Evolutionary conservation across 2,888 invertebrate species (phyloP), one percentile per base, ranked within the genome.

Genomic region (Byasa hedistus): DNA sequence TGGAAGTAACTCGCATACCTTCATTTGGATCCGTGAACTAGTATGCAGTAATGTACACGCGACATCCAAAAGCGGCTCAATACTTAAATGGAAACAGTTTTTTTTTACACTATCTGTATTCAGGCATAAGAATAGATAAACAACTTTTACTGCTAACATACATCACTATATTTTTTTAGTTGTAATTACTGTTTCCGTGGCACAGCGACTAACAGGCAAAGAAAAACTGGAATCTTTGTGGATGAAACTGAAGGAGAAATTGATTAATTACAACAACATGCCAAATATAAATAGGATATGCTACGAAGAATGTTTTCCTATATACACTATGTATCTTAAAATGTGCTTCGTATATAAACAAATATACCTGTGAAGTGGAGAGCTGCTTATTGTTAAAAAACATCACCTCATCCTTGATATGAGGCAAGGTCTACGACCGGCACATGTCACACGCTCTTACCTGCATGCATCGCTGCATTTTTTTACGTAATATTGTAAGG

Each of bases 51-150:
- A 27, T 24, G 32, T 24, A 8, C 32, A 51, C 12, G 27, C n/a
- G 27, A 21, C 60, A 32, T 21, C 60, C 27, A 48, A 60, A 60
- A 60, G 27, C 19, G 60, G 60, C n/a, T 39, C 39, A 2, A 7
- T 12, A 3, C 22, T 21, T 39, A 22, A 36, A 39, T 57, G 36
- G 22, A 8, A n/a, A 39, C 3, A 1, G 12, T 3, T 2, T 22
- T 55, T 24, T 55, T 55, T 55, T 23, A 5, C 12, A 55, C 12
- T 55, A 10, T 23, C 5, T 8, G 23, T 23, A 55, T 17, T 55
- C 48, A 48, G 12, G 10, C 0, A 48, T 48, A n/a, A 48, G 48
- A n/a, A 48, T 48, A 48, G 48, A 48, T 19, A 48, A 48, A 48
- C 48, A 48, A 48, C 48, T n/a, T 48, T 48, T 48, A 56, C 23